Base-by-base conservation (phyloP, 2,113 vertebrate species). In the Actenoides lindsayi region DNA sequence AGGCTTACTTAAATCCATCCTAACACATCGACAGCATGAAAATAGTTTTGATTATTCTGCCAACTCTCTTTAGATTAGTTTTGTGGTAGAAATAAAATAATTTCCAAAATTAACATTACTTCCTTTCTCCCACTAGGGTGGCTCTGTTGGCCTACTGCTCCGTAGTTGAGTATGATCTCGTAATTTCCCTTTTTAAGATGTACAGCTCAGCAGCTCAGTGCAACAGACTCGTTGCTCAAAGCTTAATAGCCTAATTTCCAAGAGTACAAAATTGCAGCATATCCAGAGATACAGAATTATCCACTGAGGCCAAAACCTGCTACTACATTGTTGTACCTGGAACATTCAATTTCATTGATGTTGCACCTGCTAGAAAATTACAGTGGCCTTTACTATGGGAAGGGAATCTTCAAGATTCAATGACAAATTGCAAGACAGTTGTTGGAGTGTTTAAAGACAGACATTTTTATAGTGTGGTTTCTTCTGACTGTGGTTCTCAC, bases 91-190 rank as follows among this genome's bases (percentile, higher is more conserved):
- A 96, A 69, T 33, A 76, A 33, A 74, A 39, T 60, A 30, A 81
- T 93, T 88, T 83, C 25, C 78, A 74, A 94, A 94, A 88, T 90
- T 69, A 89, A 87, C 85, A 67, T 51, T 86, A 12, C 12, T 80
- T 83, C 12, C 16, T 74, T 83, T 95, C 51, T 73, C 24, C 20
- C 48, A 64, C 23, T 42, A 31, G 9, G 25, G 24, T 84, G 53
- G 27, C 24, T 94, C 35, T 65, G 27, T 79, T 71, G 46, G 60
- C 35, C 39, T 79, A 10, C 35, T 88, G 51, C 68, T 86, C 27
- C 37, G n/a, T n/a, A 42, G 48, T 33, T 83, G 59, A 77, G 15
- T 60, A 41, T n/a, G 50, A 86, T 74, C 46, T 86, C 50, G 28
- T 56, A 57, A 39, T 56, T 85, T 91, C 24, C 9, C 11, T 53